phyloP scores from a whole-genome alignment of 2,113 vertebrate species.

The Patagioenas fasciata region DNA sequence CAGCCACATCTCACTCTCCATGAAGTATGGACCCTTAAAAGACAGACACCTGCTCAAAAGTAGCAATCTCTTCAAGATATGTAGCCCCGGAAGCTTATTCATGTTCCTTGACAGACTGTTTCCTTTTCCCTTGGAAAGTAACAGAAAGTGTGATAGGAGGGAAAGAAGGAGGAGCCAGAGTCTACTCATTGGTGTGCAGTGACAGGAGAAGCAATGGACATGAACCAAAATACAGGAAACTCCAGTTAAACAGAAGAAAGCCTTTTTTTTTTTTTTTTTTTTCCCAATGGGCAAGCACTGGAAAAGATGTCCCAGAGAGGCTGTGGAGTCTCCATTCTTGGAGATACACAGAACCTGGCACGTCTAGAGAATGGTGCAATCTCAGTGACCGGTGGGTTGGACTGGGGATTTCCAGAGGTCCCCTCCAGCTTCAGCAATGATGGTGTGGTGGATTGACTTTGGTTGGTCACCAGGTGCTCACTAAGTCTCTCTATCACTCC shows the following conservation, averaged over 20 bases:
- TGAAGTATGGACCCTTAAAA: neutral
- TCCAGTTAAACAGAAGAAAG: neutral
- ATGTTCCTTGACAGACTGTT: neutral
- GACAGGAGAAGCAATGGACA: neutral
- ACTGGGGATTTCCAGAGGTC: neutral
- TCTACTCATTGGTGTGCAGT: neutral
- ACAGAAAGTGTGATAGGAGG: neutral
- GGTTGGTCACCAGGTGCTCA: neutral
- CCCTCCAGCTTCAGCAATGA: neutral
- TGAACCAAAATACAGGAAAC: neutral
- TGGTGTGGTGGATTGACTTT: neutral
- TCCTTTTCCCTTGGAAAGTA: neutral
- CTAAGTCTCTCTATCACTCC: neutral
- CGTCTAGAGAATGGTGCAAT: neutral
- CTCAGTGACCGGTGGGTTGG: fast-evolving
- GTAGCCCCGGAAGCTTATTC: neutral
- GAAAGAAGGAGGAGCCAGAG: fast-evolving
- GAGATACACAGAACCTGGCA: neutral
- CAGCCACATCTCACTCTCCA: neutral
- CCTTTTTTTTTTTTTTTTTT: too few relatives aligned
- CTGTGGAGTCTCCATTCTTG: neutral
- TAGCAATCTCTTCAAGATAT: neutral
- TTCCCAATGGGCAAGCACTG: too few relatives aligned
- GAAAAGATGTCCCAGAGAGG: too few relatives aligned
- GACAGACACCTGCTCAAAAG: neutral